Base-by-base conservation (phyloP, 2,797 vertebrate species). In the Chelidonichthys spinosus region DNA sequence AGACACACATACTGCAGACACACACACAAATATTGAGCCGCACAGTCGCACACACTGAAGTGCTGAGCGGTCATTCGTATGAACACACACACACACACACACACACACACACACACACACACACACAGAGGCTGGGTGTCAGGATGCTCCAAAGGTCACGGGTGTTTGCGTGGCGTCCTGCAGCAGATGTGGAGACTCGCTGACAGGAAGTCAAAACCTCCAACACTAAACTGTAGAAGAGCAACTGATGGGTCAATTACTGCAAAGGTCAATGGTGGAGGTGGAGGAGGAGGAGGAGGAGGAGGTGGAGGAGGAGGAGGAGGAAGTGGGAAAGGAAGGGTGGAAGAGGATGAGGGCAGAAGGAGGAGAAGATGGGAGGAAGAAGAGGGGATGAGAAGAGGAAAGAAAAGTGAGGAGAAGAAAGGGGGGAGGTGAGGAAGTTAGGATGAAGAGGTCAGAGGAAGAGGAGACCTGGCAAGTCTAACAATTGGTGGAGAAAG, bases 171-270 rank as follows among this genome's bases (percentile, higher is more conserved):
- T 90, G 90, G 89, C 90, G 91, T 93, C 92, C 92, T 92, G 93
- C 90, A 94, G 93, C 95, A 95, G 94, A 95, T 94, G 94, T 94
- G 94, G 93, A 94, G 90, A 90, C 79, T 88, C 91, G 90, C 92
- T 94, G 95, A 94, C 94, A 94, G 94, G 90, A 92, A 94, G 92
- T 92, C 89, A 91, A 88, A 90, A 85, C 76, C 86, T 87, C 83
- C 90, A 89, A 92, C 89, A 93, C 88, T 86, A 88, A 90, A 89
- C 85, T 85, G 85, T 59, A 90, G 91, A 94, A 93, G 93, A 95
- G 91, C 87, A 94, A 93, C 93, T 95, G 94, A 95, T 95, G 93
- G 94, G 93, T 95, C 95, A 95, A 95, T 95, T 95, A 94, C 86
- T 87, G 91, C 87, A 94, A 95, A 95, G 94, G 93, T 95, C 93